Conservation (phyloP, 2,888 invertebrate species). For the Drosophila anomelani region DNA sequence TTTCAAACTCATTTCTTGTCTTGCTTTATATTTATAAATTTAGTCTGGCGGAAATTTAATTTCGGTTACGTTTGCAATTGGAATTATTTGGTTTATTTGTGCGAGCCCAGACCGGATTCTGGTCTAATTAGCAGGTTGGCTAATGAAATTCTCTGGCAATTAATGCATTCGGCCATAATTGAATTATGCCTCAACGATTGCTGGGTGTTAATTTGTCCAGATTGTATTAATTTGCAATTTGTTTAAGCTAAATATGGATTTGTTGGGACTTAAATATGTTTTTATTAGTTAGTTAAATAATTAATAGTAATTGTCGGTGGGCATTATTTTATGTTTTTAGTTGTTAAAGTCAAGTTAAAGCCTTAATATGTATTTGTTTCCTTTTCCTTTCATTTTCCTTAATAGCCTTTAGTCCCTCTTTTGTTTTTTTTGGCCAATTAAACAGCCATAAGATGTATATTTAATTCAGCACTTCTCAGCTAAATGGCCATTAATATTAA, state of each 20-base stretch:
- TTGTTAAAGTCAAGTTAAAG: background rate
- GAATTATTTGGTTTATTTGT: constrained; percentile 1
- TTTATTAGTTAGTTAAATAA: background rate
- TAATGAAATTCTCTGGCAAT: background rate
- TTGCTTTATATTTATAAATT: constrained; percentile 10
- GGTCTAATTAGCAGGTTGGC: constrained; percentile 26
- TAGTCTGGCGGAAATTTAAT: constrained; percentile 16
- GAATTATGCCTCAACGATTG: constrained; percentile 5
- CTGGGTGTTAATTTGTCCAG: background rate
- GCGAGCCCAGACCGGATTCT: background rate
- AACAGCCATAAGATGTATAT: constrained; percentile 37
- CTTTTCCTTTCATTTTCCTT: background rate
- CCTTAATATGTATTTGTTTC: background rate
- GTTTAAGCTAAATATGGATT: background rate
- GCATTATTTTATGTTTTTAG: too few species aligned
- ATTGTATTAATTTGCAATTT: background rate
- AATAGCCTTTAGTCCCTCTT: background rate
- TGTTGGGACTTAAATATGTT: background rate
- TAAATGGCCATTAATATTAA: constrained; percentile 67
- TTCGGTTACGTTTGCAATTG: background rate
- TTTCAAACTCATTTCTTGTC: constrained; percentile 38
- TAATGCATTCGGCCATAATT: constrained; percentile 11
- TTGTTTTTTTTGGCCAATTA: constrained; percentile 35
- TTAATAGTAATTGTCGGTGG: background rate
- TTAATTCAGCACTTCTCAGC: constrained; percentile 57